phyloP scores from a whole-genome alignment of 2,888 invertebrate genomes.

The Macaria notata region DNA sequence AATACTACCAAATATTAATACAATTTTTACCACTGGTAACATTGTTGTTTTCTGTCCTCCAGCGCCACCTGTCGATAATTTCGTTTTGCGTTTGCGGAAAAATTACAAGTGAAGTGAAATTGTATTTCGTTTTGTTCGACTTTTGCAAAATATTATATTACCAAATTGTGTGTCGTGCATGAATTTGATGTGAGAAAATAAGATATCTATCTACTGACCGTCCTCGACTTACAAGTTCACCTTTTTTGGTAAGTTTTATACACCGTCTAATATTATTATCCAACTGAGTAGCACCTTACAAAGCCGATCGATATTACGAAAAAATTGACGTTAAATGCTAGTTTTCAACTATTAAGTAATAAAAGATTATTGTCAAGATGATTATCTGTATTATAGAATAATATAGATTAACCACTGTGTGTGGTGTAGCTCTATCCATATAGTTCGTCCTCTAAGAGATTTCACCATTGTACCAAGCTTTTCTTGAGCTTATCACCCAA shows the following conservation, averaged over 20 bases:
- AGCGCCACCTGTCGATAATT: slow-evolving; percentile 25
- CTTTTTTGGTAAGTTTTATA: slow-evolving; percentile 18
- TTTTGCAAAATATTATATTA: too few relatives aligned
- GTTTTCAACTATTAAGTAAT: not conserved
- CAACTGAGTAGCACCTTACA: slow-evolving; percentile 33
- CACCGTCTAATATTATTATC: slow-evolving; percentile 2
- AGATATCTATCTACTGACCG: slow-evolving; percentile 2
- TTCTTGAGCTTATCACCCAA: not conserved
- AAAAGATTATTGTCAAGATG: too few relatives aligned
- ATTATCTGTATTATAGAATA: too few relatives aligned
- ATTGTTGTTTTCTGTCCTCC: slow-evolving; percentile 4
- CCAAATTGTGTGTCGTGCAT: slow-evolving; percentile 5
- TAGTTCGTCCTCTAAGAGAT: not conserved
- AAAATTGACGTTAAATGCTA: slow-evolving; percentile 53
- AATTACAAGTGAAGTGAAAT: too few relatives aligned
- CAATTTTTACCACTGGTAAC: not conserved
- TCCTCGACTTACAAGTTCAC: slow-evolving; percentile 1
- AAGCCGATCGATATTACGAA: slow-evolving; percentile 67
- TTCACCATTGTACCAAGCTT: slow-evolving; percentile 6
- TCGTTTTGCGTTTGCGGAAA: slow-evolving; percentile 15
- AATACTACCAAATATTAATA: not conserved
- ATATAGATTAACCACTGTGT: too few relatives aligned
- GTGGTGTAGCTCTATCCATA: too few relatives aligned
- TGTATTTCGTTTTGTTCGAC: too few relatives aligned
- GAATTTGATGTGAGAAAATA: slow-evolving; percentile 4